Evolutionary conservation across 2,797 vertebrate genomes (phyloP).

Genomic region (Centroberyx gerrardi): DNA sequence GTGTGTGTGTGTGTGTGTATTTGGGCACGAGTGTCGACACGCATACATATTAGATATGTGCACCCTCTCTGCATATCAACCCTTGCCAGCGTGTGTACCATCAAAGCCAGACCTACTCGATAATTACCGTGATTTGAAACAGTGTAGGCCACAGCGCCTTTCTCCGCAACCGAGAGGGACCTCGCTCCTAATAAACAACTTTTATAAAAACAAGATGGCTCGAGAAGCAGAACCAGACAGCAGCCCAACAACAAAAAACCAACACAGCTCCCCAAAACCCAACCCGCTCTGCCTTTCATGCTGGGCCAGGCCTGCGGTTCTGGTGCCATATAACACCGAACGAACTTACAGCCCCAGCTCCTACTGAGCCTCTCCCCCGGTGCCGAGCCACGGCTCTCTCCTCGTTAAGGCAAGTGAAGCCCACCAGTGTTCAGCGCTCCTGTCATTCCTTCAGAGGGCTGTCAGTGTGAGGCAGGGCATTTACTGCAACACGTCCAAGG

Average conservation of each 20-base stretch:
- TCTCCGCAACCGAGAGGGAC: constrained; percentile 55
- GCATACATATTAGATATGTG: constrained; percentile 19
- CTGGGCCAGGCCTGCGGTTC: constrained; percentile 49
- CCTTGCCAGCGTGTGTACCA: constrained; percentile 38
- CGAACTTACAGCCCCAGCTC: constrained; percentile 41
- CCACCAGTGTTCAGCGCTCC: constrained; percentile 39
- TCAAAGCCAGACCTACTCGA: constrained; percentile 62
- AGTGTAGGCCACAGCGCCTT: constrained; percentile 55
- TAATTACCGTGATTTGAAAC: constrained; percentile 69
- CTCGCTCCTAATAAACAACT: constrained; percentile 69
- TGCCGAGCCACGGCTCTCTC: constrained; percentile 49
- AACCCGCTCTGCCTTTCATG: constrained; percentile 51
- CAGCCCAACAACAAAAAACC: constrained; percentile 50
- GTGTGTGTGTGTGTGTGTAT: constrained; percentile 24
- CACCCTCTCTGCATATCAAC: constrained; percentile 22
- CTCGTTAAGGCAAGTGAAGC: constrained; percentile 50
- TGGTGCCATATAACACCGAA: constrained; percentile 51
- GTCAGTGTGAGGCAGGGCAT: constrained; percentile 34
- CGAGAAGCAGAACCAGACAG: constrained; percentile 66
- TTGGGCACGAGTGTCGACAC: not conserved
- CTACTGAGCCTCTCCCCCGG: constrained; percentile 19
- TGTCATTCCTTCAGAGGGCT: constrained; percentile 42
- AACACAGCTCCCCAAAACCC: constrained; percentile 35
- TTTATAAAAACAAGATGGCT: constrained; percentile 78
- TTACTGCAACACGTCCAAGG: constrained; percentile 35